A percentile compares a stretch with the other conserved stretches of the same genome.
Evolutionary conservation across 2,888 invertebrate genomes (phyloP).

Genomic region (Acronicta alni): DNA sequence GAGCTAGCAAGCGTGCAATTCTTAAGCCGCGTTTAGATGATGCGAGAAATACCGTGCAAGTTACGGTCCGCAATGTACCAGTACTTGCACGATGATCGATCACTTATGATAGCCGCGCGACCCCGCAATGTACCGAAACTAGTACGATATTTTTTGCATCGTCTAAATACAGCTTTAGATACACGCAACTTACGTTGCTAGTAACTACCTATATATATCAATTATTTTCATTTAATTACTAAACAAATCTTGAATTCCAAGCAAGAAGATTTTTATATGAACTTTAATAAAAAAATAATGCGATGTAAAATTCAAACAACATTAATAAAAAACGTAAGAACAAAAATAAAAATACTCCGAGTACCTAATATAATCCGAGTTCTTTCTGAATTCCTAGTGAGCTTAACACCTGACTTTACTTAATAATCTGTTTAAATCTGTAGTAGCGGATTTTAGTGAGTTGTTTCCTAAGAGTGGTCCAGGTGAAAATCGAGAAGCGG

Average conservation of each 20-base stretch:
- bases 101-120: too few species aligned
- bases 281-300: constrained; percentile 24
- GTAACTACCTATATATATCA: too few species aligned
- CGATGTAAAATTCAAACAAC: constrained; percentile 4
- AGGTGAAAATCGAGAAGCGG: constrained; percentile 6
- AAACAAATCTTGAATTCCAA: neutral
- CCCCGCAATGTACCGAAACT: too few species aligned
- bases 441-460: constrained; percentile 25
- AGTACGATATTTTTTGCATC: too few species aligned
- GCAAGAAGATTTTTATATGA: constrained; percentile 2
- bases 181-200: too few species aligned
- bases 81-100: too few species aligned
- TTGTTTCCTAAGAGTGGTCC: constrained; percentile 3
- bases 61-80: too few species aligned
- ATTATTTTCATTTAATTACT: neutral
- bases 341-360: constrained; percentile 5
- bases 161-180: too few species aligned
- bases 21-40: constrained; percentile 5
- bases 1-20: constrained; percentile 23
- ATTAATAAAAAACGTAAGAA: constrained; percentile 24
- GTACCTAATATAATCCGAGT: constrained; percentile 10
- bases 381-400: constrained; percentile 17
- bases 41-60: too few species aligned
- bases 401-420: constrained; percentile 35
- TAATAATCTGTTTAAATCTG: constrained; percentile 43